Base-by-base conservation (phyloP, 2,113 vertebrate species). In the Hystrix cristata region DNA sequence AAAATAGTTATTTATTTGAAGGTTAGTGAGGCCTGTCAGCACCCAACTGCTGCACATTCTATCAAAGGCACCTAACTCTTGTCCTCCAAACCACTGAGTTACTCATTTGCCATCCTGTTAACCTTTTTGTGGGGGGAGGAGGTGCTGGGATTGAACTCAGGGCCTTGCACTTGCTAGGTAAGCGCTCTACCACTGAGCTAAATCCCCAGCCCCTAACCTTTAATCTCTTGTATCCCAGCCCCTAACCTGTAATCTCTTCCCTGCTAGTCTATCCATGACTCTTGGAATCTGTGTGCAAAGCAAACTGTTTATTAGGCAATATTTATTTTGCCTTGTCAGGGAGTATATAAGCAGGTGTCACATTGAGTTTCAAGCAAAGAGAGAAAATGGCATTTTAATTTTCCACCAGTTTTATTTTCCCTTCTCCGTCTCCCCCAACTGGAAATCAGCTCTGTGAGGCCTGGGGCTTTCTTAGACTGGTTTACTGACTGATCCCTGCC, bases 281-380 rank as follows among this genome's bases (percentile, higher is more conserved):
- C 72, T 92, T 90, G 79, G 78, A 94, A 59, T 96, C 53, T 95
- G 38, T 71, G 15, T 60, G 76, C 27, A 93, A 87, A 95, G 12
- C 53, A 81, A 91, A 91, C 87, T 92, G n/a, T 86, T 90, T 94
- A 84, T 95, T 93, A 94, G 84, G 91, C 53, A 89, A 55, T 92
- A 67, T 78, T 94, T 91, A 69, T 55, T 82, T 91, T 88, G 43
- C 74, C 64, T 82, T 74, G 29, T 74, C 38, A 80, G 23, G 87
- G 83, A 64, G n/a, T 25, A 78, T 48, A 64, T 80, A 91, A 91
- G 53, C 57, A 90, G 57, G 83, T 34, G 71, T 95, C 48, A 91
- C 48, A 51, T 0, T 64, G 81, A 83, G 16, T 90, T 96, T 34
- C 29, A 87, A 94, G 88, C 25, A 13, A 82, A 84, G 84, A 74